Percentiles rank a stretch among this genome's conserved stretches.
phyloP scores from a whole-genome alignment of 2,113 vertebrate species.

The Campylomormyrus tamandua region DNA sequence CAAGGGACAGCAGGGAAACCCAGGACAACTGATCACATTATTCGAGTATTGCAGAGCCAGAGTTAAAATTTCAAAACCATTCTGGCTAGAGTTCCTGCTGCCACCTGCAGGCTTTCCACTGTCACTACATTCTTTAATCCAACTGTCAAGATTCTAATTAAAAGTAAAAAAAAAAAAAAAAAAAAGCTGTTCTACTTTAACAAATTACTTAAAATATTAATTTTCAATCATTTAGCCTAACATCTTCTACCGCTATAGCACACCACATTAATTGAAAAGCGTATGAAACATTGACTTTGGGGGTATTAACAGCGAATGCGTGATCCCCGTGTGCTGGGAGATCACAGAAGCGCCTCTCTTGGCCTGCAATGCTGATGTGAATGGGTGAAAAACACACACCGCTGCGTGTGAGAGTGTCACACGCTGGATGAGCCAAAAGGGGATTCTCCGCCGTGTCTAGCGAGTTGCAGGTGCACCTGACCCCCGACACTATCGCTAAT shows the following conservation, averaged over 20 bases:
- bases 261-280: constrained; percentile 1
- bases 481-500: not conserved
- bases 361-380: not conserved
- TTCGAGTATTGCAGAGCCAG: not conserved
- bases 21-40: too few species aligned
- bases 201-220: not conserved
- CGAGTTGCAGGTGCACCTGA: not conserved
- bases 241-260: not conserved
- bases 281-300: not conserved
- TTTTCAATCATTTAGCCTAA: not conserved
- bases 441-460: not conserved
- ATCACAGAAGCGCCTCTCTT: not conserved
- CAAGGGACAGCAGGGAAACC: not conserved
- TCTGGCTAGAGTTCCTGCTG: not conserved
- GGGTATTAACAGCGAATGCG: not conserved
- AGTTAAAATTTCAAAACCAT: not conserved
- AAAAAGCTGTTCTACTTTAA: not conserved
- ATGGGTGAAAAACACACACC: not conserved
- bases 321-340: not conserved
- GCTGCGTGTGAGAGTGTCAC: not conserved
- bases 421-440: not conserved
- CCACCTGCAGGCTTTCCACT: not conserved
- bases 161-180: not conserved
- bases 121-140: not conserved
- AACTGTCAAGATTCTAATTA: not conserved